phyloP scores from a whole-genome alignment of 2,888 invertebrate species.

The Eupithecia exiguata region DNA sequence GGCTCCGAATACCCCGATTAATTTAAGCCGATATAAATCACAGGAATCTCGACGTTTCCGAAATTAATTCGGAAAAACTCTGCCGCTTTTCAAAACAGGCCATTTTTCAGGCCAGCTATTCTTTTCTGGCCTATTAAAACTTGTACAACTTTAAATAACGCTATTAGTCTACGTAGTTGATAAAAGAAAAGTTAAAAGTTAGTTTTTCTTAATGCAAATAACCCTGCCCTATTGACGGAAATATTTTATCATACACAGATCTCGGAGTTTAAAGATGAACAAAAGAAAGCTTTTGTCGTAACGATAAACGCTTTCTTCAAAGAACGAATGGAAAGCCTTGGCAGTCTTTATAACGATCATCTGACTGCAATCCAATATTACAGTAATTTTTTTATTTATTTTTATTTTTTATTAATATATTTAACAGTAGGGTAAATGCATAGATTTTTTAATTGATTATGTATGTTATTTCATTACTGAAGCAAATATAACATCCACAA shows the following conservation, averaged over 20 bases:
- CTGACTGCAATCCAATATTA: neutral
- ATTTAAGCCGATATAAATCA: slow-evolving; percentile 54
- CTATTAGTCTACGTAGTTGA: slow-evolving; percentile 19
- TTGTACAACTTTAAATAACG: slow-evolving; percentile 22
- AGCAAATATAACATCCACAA: too few species aligned
- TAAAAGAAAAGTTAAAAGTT: neutral
- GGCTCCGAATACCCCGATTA: slow-evolving; percentile 43
- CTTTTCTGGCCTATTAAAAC: slow-evolving; percentile 29
- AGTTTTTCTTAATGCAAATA: neutral
- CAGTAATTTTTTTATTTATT: too few species aligned
- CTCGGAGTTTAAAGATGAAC: neutral
- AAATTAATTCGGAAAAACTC: slow-evolving; percentile 50
- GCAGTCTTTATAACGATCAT: neutral
- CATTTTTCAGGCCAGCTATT: slow-evolving; percentile 31
- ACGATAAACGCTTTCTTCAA: neutral
- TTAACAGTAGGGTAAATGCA: too few species aligned
- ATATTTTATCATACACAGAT: neutral
- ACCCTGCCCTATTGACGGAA: neutral
- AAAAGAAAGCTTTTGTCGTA: neutral
- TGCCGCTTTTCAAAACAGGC: slow-evolving; percentile 21
- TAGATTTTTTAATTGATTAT: too few species aligned
- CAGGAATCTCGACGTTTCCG: slow-evolving; percentile 38
- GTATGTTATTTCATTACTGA: too few species aligned
- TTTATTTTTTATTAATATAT: too few species aligned
- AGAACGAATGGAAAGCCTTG: neutral